These are phyloP conservation scores for Gymnoscelis rufifasciata DNA, from an alignment of 2,888 invertebrate genomes.

Conservation along the genomic window DNA sequence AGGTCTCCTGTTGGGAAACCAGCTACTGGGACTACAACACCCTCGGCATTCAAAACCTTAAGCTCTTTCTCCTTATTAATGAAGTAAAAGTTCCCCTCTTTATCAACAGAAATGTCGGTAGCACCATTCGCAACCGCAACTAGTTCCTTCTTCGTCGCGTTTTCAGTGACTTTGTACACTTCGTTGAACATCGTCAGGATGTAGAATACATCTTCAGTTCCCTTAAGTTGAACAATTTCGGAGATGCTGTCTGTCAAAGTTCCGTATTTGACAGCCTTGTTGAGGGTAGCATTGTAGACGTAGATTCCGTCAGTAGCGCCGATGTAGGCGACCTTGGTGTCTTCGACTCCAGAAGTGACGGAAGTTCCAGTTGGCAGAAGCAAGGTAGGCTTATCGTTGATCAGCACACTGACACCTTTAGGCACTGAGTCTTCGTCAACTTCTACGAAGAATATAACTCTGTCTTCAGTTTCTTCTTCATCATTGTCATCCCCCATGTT, in stretches of 20 bases:
- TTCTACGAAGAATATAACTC: constrained; percentile 27
- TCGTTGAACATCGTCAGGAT: constrained; percentile 47
- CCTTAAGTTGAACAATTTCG: constrained; percentile 43
- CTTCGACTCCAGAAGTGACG: constrained; percentile 33
- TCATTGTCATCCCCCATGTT: constrained; percentile 22
- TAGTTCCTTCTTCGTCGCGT: constrained; percentile 47
- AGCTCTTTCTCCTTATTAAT: constrained; percentile 41
- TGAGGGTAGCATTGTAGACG: constrained; percentile 31
- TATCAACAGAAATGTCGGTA: constrained; percentile 51
- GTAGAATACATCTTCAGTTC: constrained; percentile 42
- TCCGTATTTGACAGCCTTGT: constrained; percentile 46
- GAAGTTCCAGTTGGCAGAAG: constrained; percentile 44
- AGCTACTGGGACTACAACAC: constrained; percentile 39
- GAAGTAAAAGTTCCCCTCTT: constrained; percentile 50
- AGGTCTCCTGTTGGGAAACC: constrained; percentile 46
- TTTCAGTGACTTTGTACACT: constrained; percentile 51
- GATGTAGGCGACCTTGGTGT: constrained; percentile 35
- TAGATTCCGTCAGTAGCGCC: constrained; percentile 42
- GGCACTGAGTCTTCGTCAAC: constrained; percentile 38
- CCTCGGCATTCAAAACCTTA: constrained; percentile 37
- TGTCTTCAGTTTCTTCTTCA: constrained; percentile 3
- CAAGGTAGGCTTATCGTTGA: constrained; percentile 33
- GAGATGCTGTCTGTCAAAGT: constrained; percentile 45
- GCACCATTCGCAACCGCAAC: constrained; percentile 44
- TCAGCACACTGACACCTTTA: constrained; percentile 42